phyloP scores from a whole-genome alignment of 2,797 vertebrate species.

The Halcyon smyrnensis region DNA sequence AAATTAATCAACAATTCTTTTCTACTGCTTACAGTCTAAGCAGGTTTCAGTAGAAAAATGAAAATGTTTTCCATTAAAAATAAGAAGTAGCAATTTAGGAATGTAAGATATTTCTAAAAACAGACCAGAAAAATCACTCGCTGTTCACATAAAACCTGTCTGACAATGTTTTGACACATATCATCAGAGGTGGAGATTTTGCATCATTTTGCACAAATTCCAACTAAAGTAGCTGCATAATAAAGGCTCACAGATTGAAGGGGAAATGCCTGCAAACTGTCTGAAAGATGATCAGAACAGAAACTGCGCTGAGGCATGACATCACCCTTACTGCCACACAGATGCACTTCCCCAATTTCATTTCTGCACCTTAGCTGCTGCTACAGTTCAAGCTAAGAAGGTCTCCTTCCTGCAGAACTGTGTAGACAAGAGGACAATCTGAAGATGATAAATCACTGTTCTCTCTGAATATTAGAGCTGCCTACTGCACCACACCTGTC shows the following conservation, averaged over 20 bases:
- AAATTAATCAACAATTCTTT: background rate
- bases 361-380: background rate
- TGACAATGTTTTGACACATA: constrained; percentile 68
- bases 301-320: constrained; percentile 1
- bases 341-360: background rate
- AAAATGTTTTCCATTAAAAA: constrained; percentile 33
- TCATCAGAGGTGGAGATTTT: constrained; percentile 51
- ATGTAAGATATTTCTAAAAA: constrained; percentile 38
- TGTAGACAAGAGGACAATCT: background rate
- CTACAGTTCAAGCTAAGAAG: background rate
- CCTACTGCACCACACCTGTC: background rate
- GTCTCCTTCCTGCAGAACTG: background rate
- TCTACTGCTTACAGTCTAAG: background rate
- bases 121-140: constrained; percentile 51
- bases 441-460: background rate
- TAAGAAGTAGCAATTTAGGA: constrained; percentile 32
- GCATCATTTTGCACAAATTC: constrained; percentile 29
- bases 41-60: background rate
- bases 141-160: constrained; percentile 44
- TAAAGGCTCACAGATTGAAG: constrained; percentile 18
- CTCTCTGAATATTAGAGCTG: background rate
- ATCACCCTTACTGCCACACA: background rate
- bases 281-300: constrained; percentile 26
- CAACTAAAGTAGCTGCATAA: constrained; percentile 33
- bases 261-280: constrained; percentile 32